Percentiles rank a stretch among this genome's conserved stretches.
Evolutionary conservation across 2,113 vertebrate genomes (phyloP).

Genomic region (Campylomormyrus tamandua): DNA sequence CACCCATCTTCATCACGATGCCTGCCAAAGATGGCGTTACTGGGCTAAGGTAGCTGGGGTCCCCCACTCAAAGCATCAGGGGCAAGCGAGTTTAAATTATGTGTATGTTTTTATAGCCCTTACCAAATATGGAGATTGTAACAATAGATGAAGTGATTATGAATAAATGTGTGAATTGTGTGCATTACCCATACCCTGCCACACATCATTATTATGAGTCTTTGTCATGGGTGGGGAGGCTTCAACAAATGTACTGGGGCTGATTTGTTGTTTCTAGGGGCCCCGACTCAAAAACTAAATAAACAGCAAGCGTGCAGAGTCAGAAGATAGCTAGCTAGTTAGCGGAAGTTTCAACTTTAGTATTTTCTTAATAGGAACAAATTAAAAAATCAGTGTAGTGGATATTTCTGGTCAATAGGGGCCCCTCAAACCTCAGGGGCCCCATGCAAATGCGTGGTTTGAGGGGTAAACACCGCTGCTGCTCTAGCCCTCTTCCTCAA

Average conservation of each 20-base stretch:
- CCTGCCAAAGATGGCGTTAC: background rate
- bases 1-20: background rate
- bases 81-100: background rate
- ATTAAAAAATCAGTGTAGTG: background rate
- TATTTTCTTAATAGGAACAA: background rate
- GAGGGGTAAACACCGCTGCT: background rate
- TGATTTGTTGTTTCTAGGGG: background rate
- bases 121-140: background rate
- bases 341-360: background rate
- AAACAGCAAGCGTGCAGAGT: background rate
- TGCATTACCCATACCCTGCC: background rate
- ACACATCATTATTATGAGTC: background rate
- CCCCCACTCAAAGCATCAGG: background rate
- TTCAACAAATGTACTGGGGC: background rate
- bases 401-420: background rate
- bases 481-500: background rate
- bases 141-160: background rate
- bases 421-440: background rate
- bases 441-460: background rate
- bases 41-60: background rate
- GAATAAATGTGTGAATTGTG: background rate
- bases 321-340: background rate
- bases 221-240: background rate
- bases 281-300: background rate
- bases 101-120: background rate